Evolutionary conservation across 2,797 vertebrate species (phyloP).

Genomic region (Gallirallus australis): DNA sequence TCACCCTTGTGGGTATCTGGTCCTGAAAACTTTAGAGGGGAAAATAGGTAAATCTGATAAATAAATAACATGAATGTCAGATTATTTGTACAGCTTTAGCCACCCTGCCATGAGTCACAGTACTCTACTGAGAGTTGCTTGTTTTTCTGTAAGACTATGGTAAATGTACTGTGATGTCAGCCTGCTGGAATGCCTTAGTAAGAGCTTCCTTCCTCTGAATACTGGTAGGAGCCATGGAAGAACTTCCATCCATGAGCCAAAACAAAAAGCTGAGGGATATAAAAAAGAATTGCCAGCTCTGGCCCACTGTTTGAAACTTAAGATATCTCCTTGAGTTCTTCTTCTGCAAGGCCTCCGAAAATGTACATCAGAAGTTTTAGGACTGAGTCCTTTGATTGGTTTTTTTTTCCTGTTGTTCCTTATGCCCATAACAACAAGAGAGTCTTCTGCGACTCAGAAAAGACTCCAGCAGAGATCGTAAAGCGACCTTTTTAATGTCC

Average conservation of each 20-base stretch:
- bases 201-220: slow-evolving; percentile 55
- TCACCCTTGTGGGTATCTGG: not conserved
- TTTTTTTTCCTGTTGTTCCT: not conserved
- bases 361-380: not conserved
- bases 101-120: slow-evolving; percentile 31
- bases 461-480: not conserved
- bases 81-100: slow-evolving; percentile 27
- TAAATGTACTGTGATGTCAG: slow-evolving; percentile 41
- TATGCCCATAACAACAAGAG: not conserved
- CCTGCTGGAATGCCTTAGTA: slow-evolving; percentile 55
- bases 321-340: not conserved
- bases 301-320: not conserved
- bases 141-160: slow-evolving; percentile 39
- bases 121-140: slow-evolving; percentile 4
- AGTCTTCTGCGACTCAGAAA: not conserved
- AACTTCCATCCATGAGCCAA: not conserved
- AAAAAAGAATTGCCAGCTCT: not conserved
- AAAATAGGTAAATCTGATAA: not conserved
- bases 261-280: not conserved
- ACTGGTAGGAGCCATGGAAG: slow-evolving; percentile 2
- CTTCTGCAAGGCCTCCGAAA: not conserved
- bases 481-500: not conserved
- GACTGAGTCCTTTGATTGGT: not conserved
- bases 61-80: not conserved
- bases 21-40: not conserved